These are phyloP conservation scores for Andricus quercusramuli DNA, from an alignment of 2,888 invertebrate genomes.

Conservation along the genomic window DNA sequence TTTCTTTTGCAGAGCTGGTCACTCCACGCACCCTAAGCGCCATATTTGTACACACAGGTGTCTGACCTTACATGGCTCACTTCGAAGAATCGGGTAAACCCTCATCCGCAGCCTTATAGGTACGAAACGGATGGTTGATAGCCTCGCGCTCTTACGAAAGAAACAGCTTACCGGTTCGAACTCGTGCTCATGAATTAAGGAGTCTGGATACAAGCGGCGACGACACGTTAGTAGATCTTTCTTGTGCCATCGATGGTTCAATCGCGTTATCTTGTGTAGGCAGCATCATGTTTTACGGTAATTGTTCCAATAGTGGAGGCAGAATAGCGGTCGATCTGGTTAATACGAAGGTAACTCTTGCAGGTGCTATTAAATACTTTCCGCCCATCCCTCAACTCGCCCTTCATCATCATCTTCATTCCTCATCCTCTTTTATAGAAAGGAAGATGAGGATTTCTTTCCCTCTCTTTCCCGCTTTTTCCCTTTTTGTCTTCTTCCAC, in stretches of 20 bases:
- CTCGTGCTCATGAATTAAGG: constrained; percentile 73
- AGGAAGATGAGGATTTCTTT: constrained; percentile 13
- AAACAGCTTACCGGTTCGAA: constrained; percentile 50
- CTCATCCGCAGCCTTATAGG: constrained; percentile 66
- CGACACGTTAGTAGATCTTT: constrained; percentile 65
- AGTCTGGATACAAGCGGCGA: constrained; percentile 64
- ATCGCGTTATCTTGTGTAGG: constrained; percentile 44
- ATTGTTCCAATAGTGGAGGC: constrained; percentile 63
- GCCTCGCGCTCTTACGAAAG: constrained; percentile 55
- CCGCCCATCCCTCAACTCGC: constrained; percentile 57
- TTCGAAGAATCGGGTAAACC: constrained; percentile 65
- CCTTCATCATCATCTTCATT: constrained; percentile 35
- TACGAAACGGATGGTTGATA: constrained; percentile 55
- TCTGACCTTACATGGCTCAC: constrained; percentile 66
- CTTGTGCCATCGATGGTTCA: constrained; percentile 53
- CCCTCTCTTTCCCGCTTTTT: constrained; percentile 31
- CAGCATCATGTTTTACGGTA: constrained; percentile 59
- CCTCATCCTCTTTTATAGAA: constrained; percentile 36
- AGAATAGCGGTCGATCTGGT: constrained; percentile 43
- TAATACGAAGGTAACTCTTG: constrained; percentile 50
- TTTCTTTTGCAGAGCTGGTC: constrained; percentile 26
- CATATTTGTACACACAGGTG: constrained; percentile 71
- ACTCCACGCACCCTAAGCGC: constrained; percentile 43
- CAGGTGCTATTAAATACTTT: constrained; percentile 69
- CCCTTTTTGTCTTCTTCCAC: background rate